Conservation (phyloP, 2,797 vertebrate species). For the Danio tinwini region DNA sequence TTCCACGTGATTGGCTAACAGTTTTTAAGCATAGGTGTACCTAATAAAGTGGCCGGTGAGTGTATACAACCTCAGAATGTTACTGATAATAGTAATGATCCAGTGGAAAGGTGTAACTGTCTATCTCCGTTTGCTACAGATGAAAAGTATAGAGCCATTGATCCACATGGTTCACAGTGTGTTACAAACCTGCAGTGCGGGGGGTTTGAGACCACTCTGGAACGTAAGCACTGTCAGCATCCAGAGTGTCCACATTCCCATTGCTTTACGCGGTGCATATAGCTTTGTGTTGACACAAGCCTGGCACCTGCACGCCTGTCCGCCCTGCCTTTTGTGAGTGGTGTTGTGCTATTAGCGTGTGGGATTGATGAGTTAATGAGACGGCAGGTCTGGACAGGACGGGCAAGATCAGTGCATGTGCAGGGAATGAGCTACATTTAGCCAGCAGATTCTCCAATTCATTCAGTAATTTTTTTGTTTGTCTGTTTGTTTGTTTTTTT, state of each 20-base stretch:
- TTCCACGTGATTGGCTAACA: neutral
- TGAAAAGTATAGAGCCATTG: constrained; percentile 97
- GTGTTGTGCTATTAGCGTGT: constrained; percentile 30
- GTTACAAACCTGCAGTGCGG: constrained; percentile 96
- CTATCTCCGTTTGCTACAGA: constrained; percentile 93
- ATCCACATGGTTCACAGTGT: constrained; percentile 98
- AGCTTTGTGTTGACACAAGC: constrained; percentile 47
- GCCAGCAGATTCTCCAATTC: neutral
- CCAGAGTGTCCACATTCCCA: constrained; percentile 73
- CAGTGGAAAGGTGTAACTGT: constrained; percentile 1
- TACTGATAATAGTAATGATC: neutral
- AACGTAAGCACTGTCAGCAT: constrained; percentile 89
- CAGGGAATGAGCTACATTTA: neutral
- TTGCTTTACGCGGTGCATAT: constrained; percentile 48
- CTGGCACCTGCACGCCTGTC: constrained; percentile 31
- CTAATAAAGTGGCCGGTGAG: neutral
- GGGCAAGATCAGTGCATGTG: constrained; percentile 18
- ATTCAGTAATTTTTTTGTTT: neutral
- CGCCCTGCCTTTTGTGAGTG: constrained; percentile 22
- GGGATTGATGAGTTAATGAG: constrained; percentile 24
- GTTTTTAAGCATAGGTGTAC: neutral
- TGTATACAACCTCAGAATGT: neutral
- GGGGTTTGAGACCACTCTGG: constrained; percentile 90
- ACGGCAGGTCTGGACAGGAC: constrained; percentile 2
- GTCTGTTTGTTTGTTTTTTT: constrained; percentile 2